Evolutionary conservation across 2,113 vertebrate species (phyloP).

Genomic region (Excalfactoria chinensis): DNA sequence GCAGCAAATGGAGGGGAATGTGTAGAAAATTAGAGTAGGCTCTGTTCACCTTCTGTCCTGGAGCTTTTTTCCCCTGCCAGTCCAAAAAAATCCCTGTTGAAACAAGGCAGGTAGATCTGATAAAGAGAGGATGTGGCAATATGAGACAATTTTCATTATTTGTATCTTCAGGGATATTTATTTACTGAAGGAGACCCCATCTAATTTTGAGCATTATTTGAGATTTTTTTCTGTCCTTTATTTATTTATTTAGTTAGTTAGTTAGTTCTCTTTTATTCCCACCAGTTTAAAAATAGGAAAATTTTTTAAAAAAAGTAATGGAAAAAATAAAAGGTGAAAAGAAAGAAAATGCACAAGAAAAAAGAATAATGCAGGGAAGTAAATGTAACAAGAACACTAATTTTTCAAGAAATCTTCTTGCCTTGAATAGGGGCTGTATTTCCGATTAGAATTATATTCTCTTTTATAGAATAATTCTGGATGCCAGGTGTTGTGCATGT

Average conservation of each 20-base stretch:
- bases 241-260: neutral
- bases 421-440: neutral
- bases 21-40: neutral
- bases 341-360: neutral
- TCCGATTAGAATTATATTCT: neutral
- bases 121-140: neutral
- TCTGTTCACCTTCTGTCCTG: neutral
- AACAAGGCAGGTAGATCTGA: neutral
- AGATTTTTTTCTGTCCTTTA: neutral
- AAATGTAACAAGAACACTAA: neutral
- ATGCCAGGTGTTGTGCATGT: neutral
- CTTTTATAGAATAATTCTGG: neutral
- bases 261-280: neutral
- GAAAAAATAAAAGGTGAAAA: neutral
- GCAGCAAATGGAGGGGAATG: accelerated
- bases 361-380: neutral
- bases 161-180: neutral
- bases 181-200: neutral
- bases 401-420: neutral
- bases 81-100: neutral
- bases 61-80: neutral
- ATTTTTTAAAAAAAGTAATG: neutral
- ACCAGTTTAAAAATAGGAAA: neutral
- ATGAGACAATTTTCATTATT: neutral
- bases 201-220: neutral